Evolutionary conservation across 1,140 invertebrate species (phyloP).

Genomic region (Neodiprion pinetum): DNA sequence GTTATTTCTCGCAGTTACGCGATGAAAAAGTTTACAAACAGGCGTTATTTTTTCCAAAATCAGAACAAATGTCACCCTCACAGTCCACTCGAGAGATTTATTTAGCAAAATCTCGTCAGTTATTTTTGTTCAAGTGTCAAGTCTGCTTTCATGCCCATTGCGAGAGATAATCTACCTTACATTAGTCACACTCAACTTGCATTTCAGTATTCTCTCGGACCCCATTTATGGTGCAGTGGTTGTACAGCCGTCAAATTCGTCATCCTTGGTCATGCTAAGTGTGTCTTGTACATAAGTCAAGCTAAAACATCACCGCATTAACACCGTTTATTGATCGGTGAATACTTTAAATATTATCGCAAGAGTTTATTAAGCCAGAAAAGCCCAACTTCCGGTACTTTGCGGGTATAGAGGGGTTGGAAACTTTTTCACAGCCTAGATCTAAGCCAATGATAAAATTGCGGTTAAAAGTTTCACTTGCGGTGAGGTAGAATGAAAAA

Average conservation of each 20-base stretch:
- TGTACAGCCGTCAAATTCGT: constrained; percentile 1
- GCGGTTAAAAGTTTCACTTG: neutral
- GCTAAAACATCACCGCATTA: neutral
- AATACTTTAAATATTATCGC: neutral
- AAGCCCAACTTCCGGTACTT: neutral
- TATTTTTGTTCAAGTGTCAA: too few relatives aligned
- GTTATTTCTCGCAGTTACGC: too few relatives aligned
- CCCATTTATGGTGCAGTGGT: neutral
- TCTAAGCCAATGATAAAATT: neutral
- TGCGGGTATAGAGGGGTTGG: neutral
- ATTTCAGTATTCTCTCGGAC: neutral
- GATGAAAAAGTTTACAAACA: too few relatives aligned
- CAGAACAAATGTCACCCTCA: too few relatives aligned
- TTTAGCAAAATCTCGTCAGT: too few relatives aligned
- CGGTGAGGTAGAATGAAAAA: neutral
- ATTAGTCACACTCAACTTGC: constrained; percentile 3
- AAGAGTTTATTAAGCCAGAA: neutral
- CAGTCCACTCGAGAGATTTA: too few relatives aligned
- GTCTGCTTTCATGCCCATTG: neutral
- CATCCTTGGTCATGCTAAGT: constrained; percentile 1
- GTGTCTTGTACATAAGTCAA: too few relatives aligned
- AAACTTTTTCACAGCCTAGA: neutral
- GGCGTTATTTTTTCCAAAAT: too few relatives aligned
- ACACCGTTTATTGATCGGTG: neutral
- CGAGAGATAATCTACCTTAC: constrained; percentile 1